A percentile compares a stretch with the other conserved stretches of the same genome.
Conservation (phyloP, 2,797 vertebrate species). For the Falco columbarius region DNA sequence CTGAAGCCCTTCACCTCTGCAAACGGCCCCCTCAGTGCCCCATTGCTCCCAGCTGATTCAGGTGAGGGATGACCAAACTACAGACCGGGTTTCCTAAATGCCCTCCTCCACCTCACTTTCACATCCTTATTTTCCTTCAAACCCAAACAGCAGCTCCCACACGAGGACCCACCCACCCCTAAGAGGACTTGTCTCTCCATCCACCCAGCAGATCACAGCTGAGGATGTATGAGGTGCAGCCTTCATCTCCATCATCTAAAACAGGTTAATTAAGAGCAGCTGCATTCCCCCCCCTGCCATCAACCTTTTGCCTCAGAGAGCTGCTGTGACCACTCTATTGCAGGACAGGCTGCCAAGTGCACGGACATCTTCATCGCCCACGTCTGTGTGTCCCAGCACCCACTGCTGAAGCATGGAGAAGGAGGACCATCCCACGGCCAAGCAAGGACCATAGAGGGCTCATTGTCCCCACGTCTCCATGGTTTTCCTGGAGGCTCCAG, state of each 20-base stretch:
- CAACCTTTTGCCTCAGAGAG: not conserved
- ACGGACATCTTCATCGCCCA: slow-evolving; percentile 31
- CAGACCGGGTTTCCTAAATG: not conserved
- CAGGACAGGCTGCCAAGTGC: slow-evolving; percentile 20
- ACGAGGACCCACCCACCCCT: accelerated
- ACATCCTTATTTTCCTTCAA: not conserved
- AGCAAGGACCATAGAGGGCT: slow-evolving; percentile 28
- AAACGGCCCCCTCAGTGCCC: not conserved
- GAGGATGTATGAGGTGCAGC: accelerated
- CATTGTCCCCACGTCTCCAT: slow-evolving; percentile 58
- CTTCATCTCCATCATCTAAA: not conserved
- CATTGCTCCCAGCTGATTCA: not conserved
- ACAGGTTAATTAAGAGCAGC: not conserved
- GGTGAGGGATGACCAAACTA: accelerated
- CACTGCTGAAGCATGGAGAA: not conserved
- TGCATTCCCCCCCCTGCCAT: not conserved
- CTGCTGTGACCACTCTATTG: slow-evolving; percentile 5
- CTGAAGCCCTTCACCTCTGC: not conserved
- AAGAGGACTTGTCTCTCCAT: accelerated
- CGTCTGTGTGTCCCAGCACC: not conserved
- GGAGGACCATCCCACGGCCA: not conserved
- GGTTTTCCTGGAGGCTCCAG: slow-evolving; percentile 38
- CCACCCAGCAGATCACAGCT: accelerated
- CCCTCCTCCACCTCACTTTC: not conserved
- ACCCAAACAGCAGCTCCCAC: not conserved